Evolutionary conservation across 1,140 invertebrate species (phyloP), one percentile per base, ranked within the genome.

Genomic region (Calephelis nemesis): DNA sequence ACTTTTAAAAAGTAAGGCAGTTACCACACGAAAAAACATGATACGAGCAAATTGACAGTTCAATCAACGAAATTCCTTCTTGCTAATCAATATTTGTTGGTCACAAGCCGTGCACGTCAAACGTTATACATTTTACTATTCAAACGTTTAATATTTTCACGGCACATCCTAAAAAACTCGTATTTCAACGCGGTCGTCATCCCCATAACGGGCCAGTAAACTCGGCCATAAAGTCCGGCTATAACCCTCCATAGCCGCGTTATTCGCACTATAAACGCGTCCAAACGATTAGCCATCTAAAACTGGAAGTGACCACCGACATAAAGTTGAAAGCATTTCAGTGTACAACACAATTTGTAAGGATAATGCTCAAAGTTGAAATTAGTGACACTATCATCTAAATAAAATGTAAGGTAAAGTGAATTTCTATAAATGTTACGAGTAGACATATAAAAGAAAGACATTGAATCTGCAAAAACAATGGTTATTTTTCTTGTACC

Each of bases 291-390:
- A 58, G 54, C 54, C 54, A 58, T 58, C 54, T 58, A 58, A 58
- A 58, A 58, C 54, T 58, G 19, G 54, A 58, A 58, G 54, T 58
- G 54, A 58, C 54, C 54, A 58, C 15, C 30, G 54, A 58, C 30
- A 58, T 58, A 39, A 58, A 58, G 19, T 58, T 58, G 54, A 58
- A 58, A 58, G 54, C 54, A 58, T 58, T 58, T 30, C 30, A 58
- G 54, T 58, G 54, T 58, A 58, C 54, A 58, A 58, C 54, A 58
- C 54, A 39, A 58, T 58, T 58, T 58, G 54, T 58, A 58, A 58
- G 54, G 54, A 39, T 58, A 58, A 58, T 58, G 54, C 30, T 58
- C 30, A 39, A 58, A 58, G 54, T 58, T 58, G 54, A 58, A 58
- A 58, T 58, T 58, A 58, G 54, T 58, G 54, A 11, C 54, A 39